Conservation (phyloP, 2,888 invertebrate genomes). For the Drosophila atroscutellata region DNA sequence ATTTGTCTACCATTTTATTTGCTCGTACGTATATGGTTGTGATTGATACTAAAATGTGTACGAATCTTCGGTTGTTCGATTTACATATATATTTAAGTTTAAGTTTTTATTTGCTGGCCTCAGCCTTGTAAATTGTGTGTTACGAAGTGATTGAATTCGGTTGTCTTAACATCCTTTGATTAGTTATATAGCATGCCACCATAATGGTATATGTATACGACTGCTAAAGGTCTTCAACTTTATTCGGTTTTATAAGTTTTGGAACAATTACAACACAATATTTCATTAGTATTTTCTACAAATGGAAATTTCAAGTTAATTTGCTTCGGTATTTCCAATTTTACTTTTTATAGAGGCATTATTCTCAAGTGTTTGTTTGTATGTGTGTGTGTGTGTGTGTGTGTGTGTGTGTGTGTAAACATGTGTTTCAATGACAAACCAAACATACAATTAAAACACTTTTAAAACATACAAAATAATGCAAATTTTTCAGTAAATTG, state of each 20-base stretch:
- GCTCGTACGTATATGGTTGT: slow-evolving; percentile 45
- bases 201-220: slow-evolving; percentile 30
- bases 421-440: slow-evolving; percentile 44
- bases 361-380: slow-evolving; percentile 17
- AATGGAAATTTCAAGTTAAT: slow-evolving; percentile 29
- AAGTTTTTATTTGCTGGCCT: slow-evolving; percentile 25
- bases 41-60: slow-evolving; percentile 52
- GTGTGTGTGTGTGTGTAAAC: slow-evolving; percentile 13
- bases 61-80: slow-evolving; percentile 15
- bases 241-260: slow-evolving; percentile 41
- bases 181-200: slow-evolving; percentile 40
- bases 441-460: slow-evolving; percentile 11
- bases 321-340: slow-evolving; percentile 19
- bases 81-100: slow-evolving; percentile 3
- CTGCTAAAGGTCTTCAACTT: slow-evolving; percentile 38
- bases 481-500: slow-evolving; percentile 8
- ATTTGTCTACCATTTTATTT: slow-evolving; percentile 56
- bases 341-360: slow-evolving; percentile 13
- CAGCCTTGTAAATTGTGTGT: slow-evolving; percentile 49
- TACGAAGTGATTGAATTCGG: slow-evolving; percentile 39
- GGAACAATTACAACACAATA: slow-evolving; percentile 63
- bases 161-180: slow-evolving; percentile 46
- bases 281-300: slow-evolving; percentile 51
- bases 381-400: slow-evolving; percentile 11
- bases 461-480: slow-evolving; percentile 14